Conservation (phyloP, 2,888 invertebrate species). For the Agriopis marginaria region DNA sequence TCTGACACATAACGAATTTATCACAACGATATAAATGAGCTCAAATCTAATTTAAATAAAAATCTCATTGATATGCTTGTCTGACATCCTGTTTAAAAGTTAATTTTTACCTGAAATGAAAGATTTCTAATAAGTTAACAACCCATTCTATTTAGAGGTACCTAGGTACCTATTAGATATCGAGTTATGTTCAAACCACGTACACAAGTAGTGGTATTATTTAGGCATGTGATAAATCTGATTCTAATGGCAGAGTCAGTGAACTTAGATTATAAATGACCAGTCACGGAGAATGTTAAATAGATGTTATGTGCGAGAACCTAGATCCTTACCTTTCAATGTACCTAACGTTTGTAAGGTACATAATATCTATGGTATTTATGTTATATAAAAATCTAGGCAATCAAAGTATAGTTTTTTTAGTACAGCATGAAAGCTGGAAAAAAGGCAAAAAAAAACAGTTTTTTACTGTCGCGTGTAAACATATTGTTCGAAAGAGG, state of each 20-base stretch:
- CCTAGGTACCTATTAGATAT: not conserved
- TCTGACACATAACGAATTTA: constrained; percentile 9
- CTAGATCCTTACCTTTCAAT: not conserved
- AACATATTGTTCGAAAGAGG: no score
- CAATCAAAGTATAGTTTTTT: no score
- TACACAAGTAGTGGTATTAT: constrained; percentile 19
- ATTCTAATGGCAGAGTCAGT: constrained; percentile 7
- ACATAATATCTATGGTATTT: no score
- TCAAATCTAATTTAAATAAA: constrained; percentile 20
- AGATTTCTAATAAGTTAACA: not conserved
- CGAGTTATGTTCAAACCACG: constrained; percentile 14
- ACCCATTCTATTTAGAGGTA: not conserved
- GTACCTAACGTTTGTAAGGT: no score
- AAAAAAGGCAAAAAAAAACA: no score
- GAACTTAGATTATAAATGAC: constrained; percentile 23
- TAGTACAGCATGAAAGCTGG: no score
- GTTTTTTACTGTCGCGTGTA: no score
- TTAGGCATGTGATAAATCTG: constrained; percentile 16
- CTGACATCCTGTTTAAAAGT: not conserved
- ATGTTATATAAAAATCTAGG: no score
- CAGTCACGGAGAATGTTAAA: constrained; percentile 11
- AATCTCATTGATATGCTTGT: not conserved
- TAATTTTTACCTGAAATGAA: not conserved
- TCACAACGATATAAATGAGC: constrained; percentile 4
- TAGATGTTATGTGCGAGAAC: constrained; percentile 1